Conservation (phyloP, 2,113 vertebrate species). For the Acrocephalus arundinaceus region DNA sequence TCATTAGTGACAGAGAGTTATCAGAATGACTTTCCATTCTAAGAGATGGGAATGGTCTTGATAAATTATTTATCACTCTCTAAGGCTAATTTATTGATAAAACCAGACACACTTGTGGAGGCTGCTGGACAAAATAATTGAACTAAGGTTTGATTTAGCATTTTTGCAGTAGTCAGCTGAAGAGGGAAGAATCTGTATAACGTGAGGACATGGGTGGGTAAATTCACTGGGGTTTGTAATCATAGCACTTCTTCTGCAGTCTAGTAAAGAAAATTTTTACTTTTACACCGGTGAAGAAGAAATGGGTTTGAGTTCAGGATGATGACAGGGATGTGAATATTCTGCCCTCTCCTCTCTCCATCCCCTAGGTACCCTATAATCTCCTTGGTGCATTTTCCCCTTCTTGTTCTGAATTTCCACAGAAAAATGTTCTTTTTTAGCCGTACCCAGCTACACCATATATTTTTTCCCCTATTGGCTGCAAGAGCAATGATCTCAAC, state of each 20-base stretch:
- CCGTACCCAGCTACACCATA: neutral
- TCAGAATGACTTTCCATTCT: neutral
- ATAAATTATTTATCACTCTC: neutral
- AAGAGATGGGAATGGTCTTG: neutral
- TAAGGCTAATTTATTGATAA: conserved; percentile 29
- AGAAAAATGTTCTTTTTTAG: neutral
- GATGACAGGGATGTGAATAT: neutral
- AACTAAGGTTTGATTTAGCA: neutral
- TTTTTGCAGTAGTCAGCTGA: neutral
- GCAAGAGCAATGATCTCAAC: conserved; percentile 38
- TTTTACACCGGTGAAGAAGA: neutral
- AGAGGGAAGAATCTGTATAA: neutral
- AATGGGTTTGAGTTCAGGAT: neutral
- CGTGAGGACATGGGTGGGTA: neutral
- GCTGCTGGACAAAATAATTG: neutral
- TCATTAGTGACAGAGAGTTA: neutral
- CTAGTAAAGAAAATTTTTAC: neutral
- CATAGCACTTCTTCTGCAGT: neutral
- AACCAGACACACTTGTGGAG: neutral
- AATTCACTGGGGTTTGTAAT: neutral
- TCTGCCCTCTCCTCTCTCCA: neutral
- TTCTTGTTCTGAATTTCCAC: neutral
- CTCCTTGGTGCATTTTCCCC: neutral
- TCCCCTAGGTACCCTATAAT: neutral
- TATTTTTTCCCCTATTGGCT: neutral